phyloP scores from a whole-genome alignment of 1,140 invertebrate genomes.

The Delia radicum region DNA sequence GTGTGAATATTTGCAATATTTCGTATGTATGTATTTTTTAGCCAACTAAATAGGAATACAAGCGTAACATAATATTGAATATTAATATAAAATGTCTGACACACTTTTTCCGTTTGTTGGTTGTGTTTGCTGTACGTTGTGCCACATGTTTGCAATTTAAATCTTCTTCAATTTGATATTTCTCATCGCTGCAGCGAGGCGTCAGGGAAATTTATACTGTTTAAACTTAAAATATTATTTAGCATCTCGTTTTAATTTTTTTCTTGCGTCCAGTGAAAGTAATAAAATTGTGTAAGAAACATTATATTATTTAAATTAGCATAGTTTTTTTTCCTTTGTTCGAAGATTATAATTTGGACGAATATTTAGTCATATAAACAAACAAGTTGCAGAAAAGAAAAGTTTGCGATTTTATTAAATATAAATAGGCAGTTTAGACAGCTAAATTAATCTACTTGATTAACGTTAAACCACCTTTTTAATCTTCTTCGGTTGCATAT shows the following conservation, averaged over 20 bases:
- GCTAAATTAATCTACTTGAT: no score
- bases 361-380: no score
- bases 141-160: constrained; percentile 21
- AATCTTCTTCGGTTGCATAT: no score
- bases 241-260: constrained; percentile 10
- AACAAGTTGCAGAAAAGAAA: no score
- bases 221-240: not conserved
- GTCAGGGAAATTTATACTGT: not conserved
- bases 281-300: constrained; percentile 4
- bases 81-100: constrained; percentile 23
- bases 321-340: not conserved
- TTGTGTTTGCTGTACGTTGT: not conserved
- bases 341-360: not conserved
- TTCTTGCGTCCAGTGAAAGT: constrained; percentile 16
- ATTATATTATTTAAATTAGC: constrained; percentile 6
- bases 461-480: no score
- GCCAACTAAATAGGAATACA: not conserved
- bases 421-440: no score
- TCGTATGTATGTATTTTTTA: not conserved
- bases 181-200: not conserved
- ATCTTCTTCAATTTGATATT: constrained; percentile 15
- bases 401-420: no score
- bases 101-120: constrained; percentile 23
- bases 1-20: not conserved
- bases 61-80: constrained; percentile 20